Conservation (phyloP, 2,888 invertebrate species). For the Drosophila nr. perissopoda region DNA sequence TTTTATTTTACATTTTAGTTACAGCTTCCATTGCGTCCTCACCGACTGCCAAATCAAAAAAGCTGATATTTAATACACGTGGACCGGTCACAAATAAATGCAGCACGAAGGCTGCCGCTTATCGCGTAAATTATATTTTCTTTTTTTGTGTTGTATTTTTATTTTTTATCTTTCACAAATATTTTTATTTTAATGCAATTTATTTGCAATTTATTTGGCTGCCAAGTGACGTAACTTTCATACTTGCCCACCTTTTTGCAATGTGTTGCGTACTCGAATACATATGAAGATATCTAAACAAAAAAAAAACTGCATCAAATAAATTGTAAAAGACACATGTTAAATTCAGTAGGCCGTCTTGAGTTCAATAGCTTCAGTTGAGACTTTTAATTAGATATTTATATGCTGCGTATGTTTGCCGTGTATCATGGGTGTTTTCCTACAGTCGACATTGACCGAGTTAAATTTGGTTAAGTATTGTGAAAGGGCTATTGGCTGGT, state of each 20-base stretch:
- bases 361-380: slow-evolving; percentile 56
- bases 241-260: slow-evolving; percentile 1
- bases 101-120: not conserved
- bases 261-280: slow-evolving; percentile 1
- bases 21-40: slow-evolving; percentile 28
- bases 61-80: slow-evolving; percentile 3
- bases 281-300: not conserved
- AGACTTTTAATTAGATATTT: slow-evolving; percentile 41
- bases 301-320: slow-evolving; percentile 13
- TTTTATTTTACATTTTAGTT: slow-evolving; percentile 18
- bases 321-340: slow-evolving; percentile 17
- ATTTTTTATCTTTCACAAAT: not conserved
- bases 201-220: slow-evolving; percentile 4
- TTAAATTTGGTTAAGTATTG: slow-evolving; percentile 37
- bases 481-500: slow-evolving; percentile 17
- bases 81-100: not conserved
- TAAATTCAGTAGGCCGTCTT: not conserved
- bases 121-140: not conserved
- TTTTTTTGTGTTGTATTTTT: not conserved
- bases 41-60: slow-evolving; percentile 29
- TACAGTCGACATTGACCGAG: slow-evolving; percentile 65
- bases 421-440: slow-evolving; percentile 25
- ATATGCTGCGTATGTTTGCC: slow-evolving; percentile 50
- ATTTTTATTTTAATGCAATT: not conserved
- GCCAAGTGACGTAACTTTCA: slow-evolving; percentile 11